These are phyloP conservation scores for Papilio protenor DNA, from an alignment of 2,888 invertebrate species.

Conservation along the genomic window DNA sequence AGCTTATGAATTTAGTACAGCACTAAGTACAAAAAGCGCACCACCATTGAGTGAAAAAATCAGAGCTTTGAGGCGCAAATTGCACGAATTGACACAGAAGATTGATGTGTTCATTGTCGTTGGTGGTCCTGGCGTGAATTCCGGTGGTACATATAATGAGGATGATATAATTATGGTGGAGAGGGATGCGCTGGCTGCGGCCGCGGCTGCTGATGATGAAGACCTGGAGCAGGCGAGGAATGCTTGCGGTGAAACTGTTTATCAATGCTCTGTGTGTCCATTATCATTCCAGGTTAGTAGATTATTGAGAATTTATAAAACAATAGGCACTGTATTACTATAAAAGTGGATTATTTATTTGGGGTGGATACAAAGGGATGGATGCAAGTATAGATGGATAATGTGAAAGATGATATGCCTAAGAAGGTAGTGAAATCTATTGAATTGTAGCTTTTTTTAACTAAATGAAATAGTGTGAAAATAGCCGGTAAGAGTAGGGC, in stretches of 20 bases:
- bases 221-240: constrained; percentile 66
- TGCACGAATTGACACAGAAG: constrained; percentile 76
- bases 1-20: constrained; percentile 68
- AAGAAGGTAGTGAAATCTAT: too few species aligned
- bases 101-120: constrained; percentile 80
- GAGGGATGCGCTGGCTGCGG: constrained; percentile 68
- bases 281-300: constrained; percentile 65
- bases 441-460: too few species aligned
- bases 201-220: constrained; percentile 67
- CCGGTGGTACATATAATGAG: constrained; percentile 69
- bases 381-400: too few species aligned
- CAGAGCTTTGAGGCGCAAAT: constrained; percentile 66
- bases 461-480: too few species aligned
- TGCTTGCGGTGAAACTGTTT: constrained; percentile 70
- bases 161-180: constrained; percentile 80
- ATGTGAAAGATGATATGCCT: too few species aligned
- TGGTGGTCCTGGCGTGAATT: constrained; percentile 63
- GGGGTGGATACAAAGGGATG: too few species aligned
- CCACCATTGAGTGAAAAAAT: constrained; percentile 77
- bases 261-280: constrained; percentile 77
- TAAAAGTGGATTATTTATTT: too few species aligned
- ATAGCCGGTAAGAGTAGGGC: too few species aligned
- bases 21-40: constrained; percentile 58
- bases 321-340: neutral
- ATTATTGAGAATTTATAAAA: neutral